Evolutionary conservation across 2,888 invertebrate species (phyloP).

Genomic region (Microplitis manilae): DNA sequence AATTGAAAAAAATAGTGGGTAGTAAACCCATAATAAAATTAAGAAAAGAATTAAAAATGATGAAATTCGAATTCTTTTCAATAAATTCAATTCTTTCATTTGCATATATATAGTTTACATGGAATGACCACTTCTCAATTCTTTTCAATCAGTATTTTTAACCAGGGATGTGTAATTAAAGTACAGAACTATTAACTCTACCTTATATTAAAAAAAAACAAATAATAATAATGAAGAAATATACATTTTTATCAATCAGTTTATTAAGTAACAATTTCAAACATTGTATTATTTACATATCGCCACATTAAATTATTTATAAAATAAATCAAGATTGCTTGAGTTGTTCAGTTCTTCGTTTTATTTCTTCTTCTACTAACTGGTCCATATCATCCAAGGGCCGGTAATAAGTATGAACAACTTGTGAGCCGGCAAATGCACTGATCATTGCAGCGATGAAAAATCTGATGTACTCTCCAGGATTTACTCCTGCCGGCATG

Average conservation of each 20-base stretch:
- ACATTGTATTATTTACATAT: conserved; percentile 6
- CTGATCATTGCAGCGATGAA: conserved; percentile 77
- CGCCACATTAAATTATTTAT: neutral
- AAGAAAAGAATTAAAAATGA: too few species aligned
- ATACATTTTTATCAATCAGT: conserved; percentile 7
- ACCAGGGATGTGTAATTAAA: too few species aligned
- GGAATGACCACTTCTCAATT: too few species aligned
- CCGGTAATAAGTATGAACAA: conserved; percentile 83
- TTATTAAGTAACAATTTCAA: conserved; percentile 18
- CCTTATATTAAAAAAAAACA: too few species aligned
- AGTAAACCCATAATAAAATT: too few species aligned
- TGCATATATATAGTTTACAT: too few species aligned
- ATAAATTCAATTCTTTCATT: too few species aligned
- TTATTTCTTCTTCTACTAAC: conserved; percentile 77
- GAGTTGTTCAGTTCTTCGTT: conserved; percentile 34
- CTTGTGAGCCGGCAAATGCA: conserved; percentile 86
- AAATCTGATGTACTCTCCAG: conserved; percentile 77
- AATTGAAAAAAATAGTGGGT: too few species aligned
- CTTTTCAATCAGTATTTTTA: too few species aligned
- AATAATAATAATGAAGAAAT: too few species aligned
- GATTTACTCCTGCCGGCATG: conserved; percentile 52
- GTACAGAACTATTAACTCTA: too few species aligned
- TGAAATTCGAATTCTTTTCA: too few species aligned
- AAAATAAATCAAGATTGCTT: neutral
- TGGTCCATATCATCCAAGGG: conserved; percentile 82